Base-by-base conservation (phyloP, 2,113 vertebrate species). In the Todiramphus saurophagus region DNA sequence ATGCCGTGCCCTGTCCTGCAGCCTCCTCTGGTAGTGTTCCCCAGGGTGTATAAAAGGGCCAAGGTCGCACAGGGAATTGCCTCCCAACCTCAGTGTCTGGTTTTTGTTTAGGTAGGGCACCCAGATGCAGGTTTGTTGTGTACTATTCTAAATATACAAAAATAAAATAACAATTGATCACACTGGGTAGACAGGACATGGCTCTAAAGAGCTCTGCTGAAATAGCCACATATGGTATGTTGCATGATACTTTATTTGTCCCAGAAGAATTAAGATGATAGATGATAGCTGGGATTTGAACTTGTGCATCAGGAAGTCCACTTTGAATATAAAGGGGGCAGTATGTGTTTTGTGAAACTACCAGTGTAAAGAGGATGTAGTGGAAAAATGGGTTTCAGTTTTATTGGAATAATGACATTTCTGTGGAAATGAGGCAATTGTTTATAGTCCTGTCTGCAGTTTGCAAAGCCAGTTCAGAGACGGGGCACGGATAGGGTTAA, bases 201-300 rank as follows among this genome's bases (percentile, higher is more conserved):
- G 51, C 80, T 93, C 48, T 66, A 51, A 90, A 90, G 88, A 86
- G 43, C 88, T 90, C 64, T 82, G 88, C 92, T 93, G 90, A 58
- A 94, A 90, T 78, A 84, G n/a, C 86, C 92, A 89, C 90, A 84
- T 83, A 66, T 93, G 92, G 80, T 87, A 50, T 56, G 66, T 62
- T 93, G 85, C 76, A 94, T 5, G 51, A 75, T 89, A 20, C 60
- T 94, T 95, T 89, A 93, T 95, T 94, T 89, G 73, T 93, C 95
- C 86, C 95, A 78, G 76, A 76, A 87, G 95, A 83, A 53, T 94
- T 81, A 24, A 73, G 76, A 94, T 96, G 93, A 90, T 92, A 68
- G 76, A 90, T 92, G 88, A 20, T 96, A 90, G 75, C 92, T 94
- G 95, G 43, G 64, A 46, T 92, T 96, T 96, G 92, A 96, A 95